Base-by-base conservation (phyloP, 2,113 vertebrate species). In the Coptodon bakossiorum region DNA sequence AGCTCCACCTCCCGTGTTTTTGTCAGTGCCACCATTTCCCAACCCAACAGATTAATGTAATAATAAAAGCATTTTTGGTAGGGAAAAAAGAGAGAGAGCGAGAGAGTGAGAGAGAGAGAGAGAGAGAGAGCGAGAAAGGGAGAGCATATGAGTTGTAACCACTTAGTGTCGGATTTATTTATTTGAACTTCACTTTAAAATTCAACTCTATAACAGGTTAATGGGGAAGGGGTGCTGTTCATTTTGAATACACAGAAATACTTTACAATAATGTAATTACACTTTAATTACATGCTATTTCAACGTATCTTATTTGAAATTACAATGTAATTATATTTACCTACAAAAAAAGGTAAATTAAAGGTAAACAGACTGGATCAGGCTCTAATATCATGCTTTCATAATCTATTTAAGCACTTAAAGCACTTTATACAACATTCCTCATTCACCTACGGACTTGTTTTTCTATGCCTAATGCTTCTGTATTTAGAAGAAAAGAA, bases 71-170 rank as follows among this genome's bases (percentile, higher is more conserved):
- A 57, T 34, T 59, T 45, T 22, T 45, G 66, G 53, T 45, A 43
- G 36, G 31, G 13, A 34, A 40, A 61, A 3, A 17, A 14, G 43
- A 6, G 43, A 6, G 12, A 14, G 4, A 10, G 36, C 13, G 11
- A 17, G 7, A 10, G 5, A 53, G 19, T 13, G 24, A 10, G 36
- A 43, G 11, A 17, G 7, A 10, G 5, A 53, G 17, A 24, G 24
- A 17, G 56, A 5, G 24, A 7, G 24, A 9, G 54, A 29, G 56
- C 29, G 29, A 3, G 29, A 4, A 0, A 19, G 9, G 0, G 61
- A 36, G 31, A 48, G 22, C 4, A 8, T 29, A 8, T 6, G 9
- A 45, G 22, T 19, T n/a, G 9, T 79, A 57, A 61, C 76, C 29
- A 19, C 40, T 48, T 43, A 3, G 19, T 0, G 34, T 66, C 19